Evolutionary conservation across 2,888 invertebrate species (phyloP).

Genomic region (Drosophila setosimentum): DNA sequence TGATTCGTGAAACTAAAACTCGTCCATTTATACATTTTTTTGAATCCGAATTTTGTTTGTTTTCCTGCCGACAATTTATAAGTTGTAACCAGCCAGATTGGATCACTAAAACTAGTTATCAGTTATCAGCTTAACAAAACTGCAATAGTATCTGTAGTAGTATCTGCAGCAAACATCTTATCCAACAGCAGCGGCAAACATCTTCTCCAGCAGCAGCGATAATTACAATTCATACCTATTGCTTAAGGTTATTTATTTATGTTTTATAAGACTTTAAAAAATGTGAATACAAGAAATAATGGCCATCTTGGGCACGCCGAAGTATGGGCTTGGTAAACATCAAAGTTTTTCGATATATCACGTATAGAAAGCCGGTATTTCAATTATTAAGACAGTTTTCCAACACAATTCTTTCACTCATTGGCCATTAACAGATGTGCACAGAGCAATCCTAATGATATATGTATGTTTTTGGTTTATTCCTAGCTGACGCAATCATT

Average conservation of each 20-base stretch:
- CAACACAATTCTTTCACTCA: not conserved
- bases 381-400: not conserved
- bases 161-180: not conserved
- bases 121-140: not conserved
- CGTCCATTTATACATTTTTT: too few species aligned
- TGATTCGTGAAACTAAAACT: too few species aligned
- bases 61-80: not conserved
- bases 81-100: not conserved
- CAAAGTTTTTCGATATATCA: not conserved
- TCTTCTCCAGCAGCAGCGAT: not conserved
- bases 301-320: not conserved
- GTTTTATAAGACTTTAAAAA: not conserved
- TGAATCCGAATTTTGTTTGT: not conserved
- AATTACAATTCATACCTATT: not conserved
- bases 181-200: not conserved
- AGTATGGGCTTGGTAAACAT: not conserved
- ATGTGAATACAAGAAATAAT: not conserved
- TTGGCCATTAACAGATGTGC: not conserved
- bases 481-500: not conserved
- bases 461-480: slow-evolving; percentile 1
- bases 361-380: not conserved
- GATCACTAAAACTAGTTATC: too few species aligned
- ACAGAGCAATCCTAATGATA: slow-evolving; percentile 8
- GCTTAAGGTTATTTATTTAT: not conserved
- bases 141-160: not conserved